Evolutionary conservation across 2,888 invertebrate genomes (phyloP).

Genomic region (Galerucella pusilla): DNA sequence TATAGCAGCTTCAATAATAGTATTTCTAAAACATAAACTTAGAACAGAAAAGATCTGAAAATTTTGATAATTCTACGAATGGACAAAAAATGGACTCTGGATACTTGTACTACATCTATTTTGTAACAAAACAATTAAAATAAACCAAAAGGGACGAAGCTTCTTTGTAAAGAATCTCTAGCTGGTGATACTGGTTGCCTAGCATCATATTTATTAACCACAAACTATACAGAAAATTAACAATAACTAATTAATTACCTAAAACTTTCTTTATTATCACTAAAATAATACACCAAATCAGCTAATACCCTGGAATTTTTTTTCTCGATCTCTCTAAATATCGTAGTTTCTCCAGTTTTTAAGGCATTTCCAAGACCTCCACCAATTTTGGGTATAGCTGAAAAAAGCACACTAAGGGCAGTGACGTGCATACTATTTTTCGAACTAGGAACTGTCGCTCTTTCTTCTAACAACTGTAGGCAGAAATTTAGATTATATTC

Average conservation of each 20-base stretch:
- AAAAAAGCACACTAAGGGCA: slow-evolving; percentile 30
- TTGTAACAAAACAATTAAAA: no score
- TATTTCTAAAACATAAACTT: slow-evolving; percentile 17
- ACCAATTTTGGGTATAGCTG: slow-evolving; percentile 39
- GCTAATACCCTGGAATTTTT: slow-evolving; percentile 42
- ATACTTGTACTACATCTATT: no score
- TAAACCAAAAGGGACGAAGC: no score
- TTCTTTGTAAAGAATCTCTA: no score
- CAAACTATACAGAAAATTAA: not conserved
- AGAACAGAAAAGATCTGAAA: no score
- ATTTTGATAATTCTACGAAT: no score
- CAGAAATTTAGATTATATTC: slow-evolving; percentile 43
- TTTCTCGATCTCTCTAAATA: slow-evolving; percentile 44
- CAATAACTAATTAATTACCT: slow-evolving; percentile 7
- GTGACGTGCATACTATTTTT: slow-evolving; percentile 36
- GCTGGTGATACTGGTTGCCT: no score
- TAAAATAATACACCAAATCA: slow-evolving; percentile 43
- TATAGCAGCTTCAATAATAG: slow-evolving; percentile 37
- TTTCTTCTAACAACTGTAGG: slow-evolving; percentile 41
- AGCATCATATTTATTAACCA: no score
- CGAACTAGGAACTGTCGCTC: slow-evolving; percentile 27
- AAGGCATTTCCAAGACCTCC: slow-evolving; percentile 35
- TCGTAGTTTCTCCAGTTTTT: slow-evolving; percentile 35
- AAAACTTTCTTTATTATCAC: slow-evolving; percentile 41
- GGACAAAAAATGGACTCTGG: no score